Percentiles rank a stretch among this genome's conserved stretches.
Evolutionary conservation across 2,113 vertebrate genomes (phyloP).

Genomic region (Theristicus caerulescens): DNA sequence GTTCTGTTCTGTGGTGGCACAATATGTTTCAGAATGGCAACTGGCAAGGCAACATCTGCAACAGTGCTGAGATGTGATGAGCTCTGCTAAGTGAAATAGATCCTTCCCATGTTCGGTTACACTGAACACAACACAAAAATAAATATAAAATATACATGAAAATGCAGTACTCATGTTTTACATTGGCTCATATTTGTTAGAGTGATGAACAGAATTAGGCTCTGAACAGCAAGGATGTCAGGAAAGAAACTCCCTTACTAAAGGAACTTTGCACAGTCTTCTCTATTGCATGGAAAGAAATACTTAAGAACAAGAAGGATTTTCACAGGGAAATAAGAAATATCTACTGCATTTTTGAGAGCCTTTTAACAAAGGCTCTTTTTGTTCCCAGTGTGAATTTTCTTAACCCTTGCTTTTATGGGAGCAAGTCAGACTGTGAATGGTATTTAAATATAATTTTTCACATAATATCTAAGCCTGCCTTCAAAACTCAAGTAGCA

Average conservation of each 20-base stretch:
- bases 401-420: slow-evolving; percentile 45
- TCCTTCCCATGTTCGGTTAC: neutral
- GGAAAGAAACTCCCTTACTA: neutral
- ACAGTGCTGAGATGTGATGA: neutral
- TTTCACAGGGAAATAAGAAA: slow-evolving; percentile 9
- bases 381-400: slow-evolving; percentile 8
- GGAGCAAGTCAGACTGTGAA: neutral
- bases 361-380: neutral
- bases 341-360: neutral
- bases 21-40: neutral
- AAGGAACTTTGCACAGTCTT: neutral
- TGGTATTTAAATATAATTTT: slow-evolving; percentile 49
- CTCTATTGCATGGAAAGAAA: neutral
- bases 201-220: neutral
- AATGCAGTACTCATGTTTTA: neutral
- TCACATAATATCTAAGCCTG: slow-evolving; percentile 18
- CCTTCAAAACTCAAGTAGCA: slow-evolving; percentile 66
- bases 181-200: neutral
- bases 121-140: neutral
- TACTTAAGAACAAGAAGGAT: neutral
- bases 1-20: neutral
- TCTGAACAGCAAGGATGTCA: neutral
- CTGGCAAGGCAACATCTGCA: neutral
- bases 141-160: neutral
- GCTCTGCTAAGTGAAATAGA: neutral